A percentile compares a stretch with the other conserved stretches of the same genome.
phyloP scores from a whole-genome alignment of 2,797 vertebrate species.

The Pipistrellus pipistrellus region DNA sequence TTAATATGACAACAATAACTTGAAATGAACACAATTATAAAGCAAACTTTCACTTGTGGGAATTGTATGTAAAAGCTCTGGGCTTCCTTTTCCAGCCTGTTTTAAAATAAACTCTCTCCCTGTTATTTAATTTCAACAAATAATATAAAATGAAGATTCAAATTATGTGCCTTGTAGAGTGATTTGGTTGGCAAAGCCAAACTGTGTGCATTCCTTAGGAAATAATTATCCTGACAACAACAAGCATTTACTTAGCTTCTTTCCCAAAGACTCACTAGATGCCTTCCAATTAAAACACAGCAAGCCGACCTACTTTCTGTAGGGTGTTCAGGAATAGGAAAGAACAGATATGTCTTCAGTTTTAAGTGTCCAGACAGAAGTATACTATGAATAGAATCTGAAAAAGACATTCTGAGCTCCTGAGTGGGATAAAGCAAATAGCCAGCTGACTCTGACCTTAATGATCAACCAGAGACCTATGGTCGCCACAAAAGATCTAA shows the following conservation, averaged over 20 bases:
- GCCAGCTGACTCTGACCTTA: constrained; percentile 68
- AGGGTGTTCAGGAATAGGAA: constrained; percentile 69
- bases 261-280: constrained; percentile 68
- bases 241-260: constrained; percentile 62
- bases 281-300: constrained; percentile 77
- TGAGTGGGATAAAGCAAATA: constrained; percentile 65
- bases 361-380: constrained; percentile 77
- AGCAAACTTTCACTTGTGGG: constrained; percentile 36
- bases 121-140: constrained; percentile 74
- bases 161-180: constrained; percentile 60
- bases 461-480: constrained; percentile 52
- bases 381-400: constrained; percentile 79
- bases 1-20: constrained; percentile 24
- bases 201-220: constrained; percentile 68
- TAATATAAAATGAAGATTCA: constrained; percentile 70
- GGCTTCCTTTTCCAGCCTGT: constrained; percentile 4
- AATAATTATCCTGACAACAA: constrained; percentile 76
- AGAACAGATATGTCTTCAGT: constrained; percentile 72
- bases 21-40: constrained; percentile 33
- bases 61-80: constrained; percentile 10
- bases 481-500: constrained; percentile 61
- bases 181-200: constrained; percentile 69
- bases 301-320: constrained; percentile 75
- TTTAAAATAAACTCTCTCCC: constrained; percentile 53
- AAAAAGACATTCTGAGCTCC: constrained; percentile 63